Conservation (phyloP, 30 jellyfish, hydroid and myxozoan species). For the Turritopsis rubra region DNA sequence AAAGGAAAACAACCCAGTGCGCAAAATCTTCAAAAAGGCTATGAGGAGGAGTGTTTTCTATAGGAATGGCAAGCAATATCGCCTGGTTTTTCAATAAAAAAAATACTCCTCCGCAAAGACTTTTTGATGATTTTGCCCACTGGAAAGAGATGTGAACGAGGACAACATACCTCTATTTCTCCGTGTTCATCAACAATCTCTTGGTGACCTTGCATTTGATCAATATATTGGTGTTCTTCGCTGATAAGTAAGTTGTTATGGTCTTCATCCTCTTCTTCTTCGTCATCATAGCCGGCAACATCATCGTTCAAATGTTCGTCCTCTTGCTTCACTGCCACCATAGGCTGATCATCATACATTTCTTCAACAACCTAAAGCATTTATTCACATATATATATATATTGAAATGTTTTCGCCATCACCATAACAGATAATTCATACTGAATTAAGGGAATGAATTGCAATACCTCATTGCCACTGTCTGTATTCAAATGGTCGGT, state of each 20-base stretch:
- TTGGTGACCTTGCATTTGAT: constrained; percentile 26
- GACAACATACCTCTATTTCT: constrained; percentile 22
- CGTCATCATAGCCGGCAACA: constrained; percentile 25
- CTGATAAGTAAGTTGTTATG: constrained; percentile 19
- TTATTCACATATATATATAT: too few relatives aligned
- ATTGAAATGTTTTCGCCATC: background rate
- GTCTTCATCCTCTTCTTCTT: constrained; percentile 30
- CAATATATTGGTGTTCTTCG: constrained; percentile 39
- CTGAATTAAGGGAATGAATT: background rate
- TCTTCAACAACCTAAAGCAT: constrained; percentile 10
- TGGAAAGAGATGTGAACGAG: too few relatives aligned
- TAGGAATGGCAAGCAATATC: too few relatives aligned
- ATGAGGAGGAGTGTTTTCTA: too few relatives aligned
- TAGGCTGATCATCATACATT: constrained; percentile 30
- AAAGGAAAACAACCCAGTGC: too few relatives aligned
- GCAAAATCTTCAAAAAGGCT: too few relatives aligned
- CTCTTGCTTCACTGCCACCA: constrained; percentile 35
- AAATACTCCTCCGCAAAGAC: too few relatives aligned
- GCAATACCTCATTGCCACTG: background rate
- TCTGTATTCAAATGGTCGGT: background rate
- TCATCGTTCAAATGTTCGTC: constrained; percentile 24
- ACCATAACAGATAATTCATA: background rate
- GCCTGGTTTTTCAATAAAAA: too few relatives aligned
- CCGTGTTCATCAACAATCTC: constrained; percentile 20
- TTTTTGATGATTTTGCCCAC: too few relatives aligned